Evolutionary conservation across 2,113 vertebrate species (phyloP).

Genomic region (Brachyistius frenatus): DNA sequence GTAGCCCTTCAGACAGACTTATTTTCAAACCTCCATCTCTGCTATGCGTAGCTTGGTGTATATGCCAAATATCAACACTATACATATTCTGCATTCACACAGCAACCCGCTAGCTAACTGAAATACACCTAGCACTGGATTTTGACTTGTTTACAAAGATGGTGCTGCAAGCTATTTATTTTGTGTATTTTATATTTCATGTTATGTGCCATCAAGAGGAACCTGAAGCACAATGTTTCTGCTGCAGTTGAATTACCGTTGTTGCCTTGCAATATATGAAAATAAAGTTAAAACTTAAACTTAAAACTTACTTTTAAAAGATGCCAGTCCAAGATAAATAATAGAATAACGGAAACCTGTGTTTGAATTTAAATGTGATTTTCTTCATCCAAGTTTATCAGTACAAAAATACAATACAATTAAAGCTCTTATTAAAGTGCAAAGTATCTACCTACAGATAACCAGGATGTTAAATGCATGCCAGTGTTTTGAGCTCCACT

Average conservation of each 20-base stretch:
- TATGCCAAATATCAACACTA: neutral
- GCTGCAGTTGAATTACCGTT: neutral
- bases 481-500: neutral
- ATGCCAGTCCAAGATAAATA: no score
- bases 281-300: no score
- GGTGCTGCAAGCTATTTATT: neutral
- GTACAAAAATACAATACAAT: neutral
- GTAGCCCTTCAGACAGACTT: no score
- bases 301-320: no score
- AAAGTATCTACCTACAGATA: neutral
- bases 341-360: no score
- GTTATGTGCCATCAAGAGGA: neutral
- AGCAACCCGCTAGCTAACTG: neutral
- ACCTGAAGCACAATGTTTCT: slow-evolving; percentile 1
- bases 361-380: neutral
- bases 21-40: no score
- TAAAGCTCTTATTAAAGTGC: neutral
- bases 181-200: neutral
- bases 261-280: no score
- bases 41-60: no score
- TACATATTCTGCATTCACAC: slow-evolving; percentile 8
- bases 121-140: neutral
- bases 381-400: neutral
- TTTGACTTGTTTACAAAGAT: slow-evolving; percentile 2
- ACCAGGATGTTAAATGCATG: neutral